Base-by-base conservation (phyloP, 2,113 vertebrate genomes). In the Drymodes brunneopygia region DNA sequence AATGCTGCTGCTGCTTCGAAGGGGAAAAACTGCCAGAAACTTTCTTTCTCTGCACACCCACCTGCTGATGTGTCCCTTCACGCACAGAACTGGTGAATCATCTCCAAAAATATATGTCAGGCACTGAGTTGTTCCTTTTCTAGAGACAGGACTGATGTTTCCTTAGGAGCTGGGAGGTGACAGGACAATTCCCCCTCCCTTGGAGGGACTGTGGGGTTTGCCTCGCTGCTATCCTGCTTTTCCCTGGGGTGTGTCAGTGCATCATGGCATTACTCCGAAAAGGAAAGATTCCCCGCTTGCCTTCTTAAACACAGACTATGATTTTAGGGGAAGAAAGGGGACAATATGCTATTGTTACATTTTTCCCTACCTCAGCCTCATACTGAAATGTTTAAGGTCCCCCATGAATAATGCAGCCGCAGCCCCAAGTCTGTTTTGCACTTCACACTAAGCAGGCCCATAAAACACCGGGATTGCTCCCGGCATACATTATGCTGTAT, bases 331-430 rank as follows among this genome's bases (percentile, higher is more conserved):
- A 40, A 84, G 72, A 78, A 88, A 48, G 25, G 57, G 78, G 56
- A 71, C 61, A 48, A 44, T 60, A 36, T 0, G 0, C 53, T 48
- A 6, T 70, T 86, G 64, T 88, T 61, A 15, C 3, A 0, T 51
- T 66, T 38, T 74, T 86, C 69, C 64, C 42, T 74, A 62, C 91
- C 89, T 94, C 92, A 47, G 60, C 65, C 48, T 85, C 29, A 4
- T 65, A 9, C 92, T 95, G 95, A 94, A 96, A 96, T 97, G 94
- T 97, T 95, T 84, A 94, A 92, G 86, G 69, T 94, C 69, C 77
- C 18, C 92, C 51, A 91, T 96, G 88, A 96, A 96, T 97, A 94
- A 97, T 95, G 96, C 94, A 94, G 80, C 82, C 74, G 78, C 80
- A 86, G 72, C 86, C 88, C 88, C 44, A 12, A 88, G 83, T 86